phyloP scores from a whole-genome alignment of 2,113 vertebrate genomes.

The Trichomycterus rosablanca region DNA sequence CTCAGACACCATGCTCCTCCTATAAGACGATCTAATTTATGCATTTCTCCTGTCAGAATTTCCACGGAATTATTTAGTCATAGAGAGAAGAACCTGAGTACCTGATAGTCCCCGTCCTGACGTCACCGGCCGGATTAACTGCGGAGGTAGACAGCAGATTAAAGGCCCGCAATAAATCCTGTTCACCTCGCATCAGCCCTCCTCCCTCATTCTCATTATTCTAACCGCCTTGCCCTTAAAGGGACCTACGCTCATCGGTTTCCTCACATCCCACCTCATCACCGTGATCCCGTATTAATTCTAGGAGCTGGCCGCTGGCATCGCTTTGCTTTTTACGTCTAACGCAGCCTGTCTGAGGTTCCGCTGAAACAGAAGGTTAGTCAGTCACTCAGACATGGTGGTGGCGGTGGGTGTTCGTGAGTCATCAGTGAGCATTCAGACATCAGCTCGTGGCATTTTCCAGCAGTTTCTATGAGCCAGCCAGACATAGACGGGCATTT shows the following conservation, averaged over 20 bases:
- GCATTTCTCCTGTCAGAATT: constrained; percentile 47
- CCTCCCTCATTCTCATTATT: background rate
- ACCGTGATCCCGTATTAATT: constrained; percentile 21
- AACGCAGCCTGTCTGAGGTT: constrained; percentile 11
- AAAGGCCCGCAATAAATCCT: constrained; percentile 37
- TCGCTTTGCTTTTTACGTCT: constrained; percentile 8
- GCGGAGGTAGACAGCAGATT: constrained; percentile 38
- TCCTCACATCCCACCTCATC: constrained; percentile 34
- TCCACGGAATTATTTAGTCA: constrained; percentile 57
- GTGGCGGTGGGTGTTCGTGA: constrained; percentile 30
- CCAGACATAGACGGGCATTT: constrained; percentile 21
- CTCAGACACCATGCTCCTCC: constrained; percentile 36
- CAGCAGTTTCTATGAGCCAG: constrained; percentile 40
- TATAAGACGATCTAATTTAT: constrained; percentile 50
- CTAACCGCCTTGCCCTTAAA: constrained; percentile 36
- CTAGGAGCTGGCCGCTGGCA: background rate
- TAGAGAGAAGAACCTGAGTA: constrained; percentile 34
- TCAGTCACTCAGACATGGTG: constrained; percentile 28
- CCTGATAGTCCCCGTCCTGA: constrained; percentile 45
- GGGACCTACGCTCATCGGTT: constrained; percentile 19
- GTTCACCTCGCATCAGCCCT: constrained; percentile 35
- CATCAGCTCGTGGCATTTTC: constrained; percentile 43
- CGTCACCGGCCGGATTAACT: constrained; percentile 38
- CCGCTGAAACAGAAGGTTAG: constrained; percentile 20
- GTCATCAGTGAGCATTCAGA: constrained; percentile 37